Percentiles rank a stretch among this genome's conserved stretches.
phyloP scores from a whole-genome alignment of 2,113 vertebrate genomes.

The Hymenochirus boettgeri region DNA sequence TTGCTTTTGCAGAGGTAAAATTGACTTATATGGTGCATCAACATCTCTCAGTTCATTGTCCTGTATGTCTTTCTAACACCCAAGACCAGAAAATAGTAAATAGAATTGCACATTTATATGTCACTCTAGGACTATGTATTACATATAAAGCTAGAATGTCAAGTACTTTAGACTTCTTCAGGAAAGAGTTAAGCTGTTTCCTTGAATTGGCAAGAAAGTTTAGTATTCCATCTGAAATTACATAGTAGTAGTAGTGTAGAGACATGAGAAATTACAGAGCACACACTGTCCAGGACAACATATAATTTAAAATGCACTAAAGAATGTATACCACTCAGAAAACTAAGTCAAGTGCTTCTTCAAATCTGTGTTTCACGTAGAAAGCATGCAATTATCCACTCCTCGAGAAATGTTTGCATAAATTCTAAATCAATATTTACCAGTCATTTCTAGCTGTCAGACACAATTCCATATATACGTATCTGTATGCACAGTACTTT shows the following conservation, averaged over 20 bases:
- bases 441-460: constrained; percentile 70
- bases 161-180: constrained; percentile 42
- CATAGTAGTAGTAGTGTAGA: constrained; percentile 81
- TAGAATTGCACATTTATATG: too few relatives aligned
- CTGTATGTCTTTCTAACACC: too few relatives aligned
- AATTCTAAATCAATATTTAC: constrained; percentile 86
- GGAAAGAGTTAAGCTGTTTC: constrained; percentile 71
- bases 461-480: neutral
- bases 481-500: too few relatives aligned
- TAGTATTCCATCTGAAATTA: constrained; percentile 85
- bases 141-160: too few relatives aligned
- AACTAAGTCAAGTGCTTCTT: constrained; percentile 79
- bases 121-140: too few relatives aligned
- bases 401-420: constrained; percentile 85
- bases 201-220: constrained; percentile 74
- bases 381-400: constrained; percentile 83
- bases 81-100: too few relatives aligned
- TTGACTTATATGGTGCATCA: too few relatives aligned
- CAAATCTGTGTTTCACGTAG: constrained; percentile 77
- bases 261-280: constrained; percentile 87
- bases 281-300: constrained; percentile 86
- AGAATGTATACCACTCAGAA: constrained; percentile 81
- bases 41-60: too few relatives aligned
- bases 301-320: constrained; percentile 87
- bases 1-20: too few relatives aligned